Evolutionary conservation across 2,888 invertebrate genomes (phyloP).

Genomic region (Agrilus mali): DNA sequence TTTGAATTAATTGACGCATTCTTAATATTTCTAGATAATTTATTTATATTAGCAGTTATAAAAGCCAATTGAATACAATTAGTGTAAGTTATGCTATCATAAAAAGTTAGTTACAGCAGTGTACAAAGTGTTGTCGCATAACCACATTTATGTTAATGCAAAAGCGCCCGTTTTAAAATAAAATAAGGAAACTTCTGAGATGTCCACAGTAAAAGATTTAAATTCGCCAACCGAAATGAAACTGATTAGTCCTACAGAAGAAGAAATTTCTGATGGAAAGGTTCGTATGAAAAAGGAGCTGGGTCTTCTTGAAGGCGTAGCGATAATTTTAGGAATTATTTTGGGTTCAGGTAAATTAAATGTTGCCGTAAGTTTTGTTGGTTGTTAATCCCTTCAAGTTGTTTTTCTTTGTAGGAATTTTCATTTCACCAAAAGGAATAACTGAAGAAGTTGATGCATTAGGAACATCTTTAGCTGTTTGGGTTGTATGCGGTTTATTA

Average conservation of each 20-base stretch:
- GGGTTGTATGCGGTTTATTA: constrained; percentile 77
- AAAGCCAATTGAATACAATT: too few relatives aligned
- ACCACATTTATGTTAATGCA: too few relatives aligned
- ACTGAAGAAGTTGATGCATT: constrained; percentile 81
- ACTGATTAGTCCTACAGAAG: constrained; percentile 23
- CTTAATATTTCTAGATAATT: too few relatives aligned
- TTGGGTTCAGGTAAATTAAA: constrained; percentile 68
- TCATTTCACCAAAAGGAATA: constrained; percentile 91
- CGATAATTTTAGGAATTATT: constrained; percentile 88
- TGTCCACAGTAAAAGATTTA: constrained; percentile 41
- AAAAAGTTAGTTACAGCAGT: too few relatives aligned
- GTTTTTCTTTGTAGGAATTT: constrained; percentile 55
- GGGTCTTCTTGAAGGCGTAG: constrained; percentile 81
- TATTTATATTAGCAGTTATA: too few relatives aligned
- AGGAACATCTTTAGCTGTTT: constrained; percentile 75
- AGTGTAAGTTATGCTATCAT: too few relatives aligned
- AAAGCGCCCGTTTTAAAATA: too few relatives aligned
- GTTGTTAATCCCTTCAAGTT: constrained; percentile 2
- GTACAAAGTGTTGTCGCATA: too few relatives aligned
- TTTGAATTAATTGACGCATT: too few relatives aligned
- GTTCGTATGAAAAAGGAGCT: constrained; percentile 79
- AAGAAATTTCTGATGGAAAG: constrained; percentile 32
- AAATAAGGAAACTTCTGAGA: background rate
- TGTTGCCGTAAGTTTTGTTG: background rate
- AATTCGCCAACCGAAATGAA: constrained; percentile 29